phyloP scores from a whole-genome alignment of 2,888 invertebrate genomes.

The Macaria liturata region DNA sequence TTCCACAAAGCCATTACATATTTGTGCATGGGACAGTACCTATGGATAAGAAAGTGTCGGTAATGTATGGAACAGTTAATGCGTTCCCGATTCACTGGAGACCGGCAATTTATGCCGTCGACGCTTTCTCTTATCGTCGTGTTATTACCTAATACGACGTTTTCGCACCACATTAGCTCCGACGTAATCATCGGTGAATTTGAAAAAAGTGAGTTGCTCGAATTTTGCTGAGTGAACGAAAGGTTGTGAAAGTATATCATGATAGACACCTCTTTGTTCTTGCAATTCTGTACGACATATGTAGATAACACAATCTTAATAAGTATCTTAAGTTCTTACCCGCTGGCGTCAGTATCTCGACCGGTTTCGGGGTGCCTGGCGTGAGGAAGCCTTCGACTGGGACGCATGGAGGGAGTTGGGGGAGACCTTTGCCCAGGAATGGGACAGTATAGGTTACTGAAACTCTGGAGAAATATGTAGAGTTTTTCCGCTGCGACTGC shows the following conservation, averaged over 20 bases:
- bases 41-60: slow-evolving; percentile 34
- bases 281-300: too few relatives aligned
- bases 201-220: slow-evolving; percentile 23
- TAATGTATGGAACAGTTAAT: slow-evolving; percentile 63
- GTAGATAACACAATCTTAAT: too few relatives aligned
- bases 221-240: slow-evolving; percentile 7
- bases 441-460: too few relatives aligned
- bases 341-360: too few relatives aligned
- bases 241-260: slow-evolving; percentile 10
- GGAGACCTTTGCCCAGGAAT: too few relatives aligned
- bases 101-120: slow-evolving; percentile 65
- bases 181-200: slow-evolving; percentile 52
- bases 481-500: too few relatives aligned
- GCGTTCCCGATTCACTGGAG: slow-evolving; percentile 64
- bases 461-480: too few relatives aligned
- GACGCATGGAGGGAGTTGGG: too few relatives aligned
- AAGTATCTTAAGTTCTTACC: too few relatives aligned
- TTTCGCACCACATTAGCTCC: slow-evolving; percentile 65
- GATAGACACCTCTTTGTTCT: too few relatives aligned
- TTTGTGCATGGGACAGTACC: slow-evolving; percentile 20
- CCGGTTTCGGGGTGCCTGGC: too few relatives aligned
- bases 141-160: slow-evolving; percentile 68
- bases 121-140: slow-evolving; percentile 68
- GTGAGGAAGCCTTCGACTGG: too few relatives aligned
- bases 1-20: neutral